Evolutionary conservation across 30 jellyfish, hydroid and myxozoan genomes (phyloP).

Genomic region (Clytia hemisphaerica): DNA sequence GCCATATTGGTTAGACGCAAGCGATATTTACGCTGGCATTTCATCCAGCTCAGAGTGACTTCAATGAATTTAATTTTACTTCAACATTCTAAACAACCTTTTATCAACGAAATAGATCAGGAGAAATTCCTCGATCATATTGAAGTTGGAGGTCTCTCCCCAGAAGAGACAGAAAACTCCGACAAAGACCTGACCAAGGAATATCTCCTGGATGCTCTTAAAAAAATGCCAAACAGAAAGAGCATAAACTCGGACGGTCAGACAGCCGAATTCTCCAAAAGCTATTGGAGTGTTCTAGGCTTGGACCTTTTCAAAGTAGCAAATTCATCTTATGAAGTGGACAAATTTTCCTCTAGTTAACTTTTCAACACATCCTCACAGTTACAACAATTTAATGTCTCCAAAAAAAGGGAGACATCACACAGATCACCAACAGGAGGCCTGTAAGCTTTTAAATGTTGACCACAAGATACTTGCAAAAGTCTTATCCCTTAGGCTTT

Average conservation of each 20-base stretch:
- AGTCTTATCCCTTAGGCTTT: background rate
- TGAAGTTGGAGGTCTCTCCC: background rate
- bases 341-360: no score
- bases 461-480: background rate
- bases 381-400: background rate
- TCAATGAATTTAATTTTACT: no score
- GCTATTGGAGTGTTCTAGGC: background rate
- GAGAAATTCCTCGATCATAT: background rate
- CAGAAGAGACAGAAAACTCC: background rate
- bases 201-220: background rate
- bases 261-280: slow-evolving; percentile 2
- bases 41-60: no score
- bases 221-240: background rate
- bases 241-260: background rate
- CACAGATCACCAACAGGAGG: background rate
- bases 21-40: no score
- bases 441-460: background rate
- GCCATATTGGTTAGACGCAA: no score
- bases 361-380: background rate
- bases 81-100: no score
- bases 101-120: background rate
- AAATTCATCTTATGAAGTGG: background rate
- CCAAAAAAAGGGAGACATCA: background rate
- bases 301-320: background rate
- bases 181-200: background rate